Percentiles rank a stretch among this genome's conserved stretches.
Conservation (phyloP, 2,797 vertebrate genomes). For the Microhierax caerulescens region DNA sequence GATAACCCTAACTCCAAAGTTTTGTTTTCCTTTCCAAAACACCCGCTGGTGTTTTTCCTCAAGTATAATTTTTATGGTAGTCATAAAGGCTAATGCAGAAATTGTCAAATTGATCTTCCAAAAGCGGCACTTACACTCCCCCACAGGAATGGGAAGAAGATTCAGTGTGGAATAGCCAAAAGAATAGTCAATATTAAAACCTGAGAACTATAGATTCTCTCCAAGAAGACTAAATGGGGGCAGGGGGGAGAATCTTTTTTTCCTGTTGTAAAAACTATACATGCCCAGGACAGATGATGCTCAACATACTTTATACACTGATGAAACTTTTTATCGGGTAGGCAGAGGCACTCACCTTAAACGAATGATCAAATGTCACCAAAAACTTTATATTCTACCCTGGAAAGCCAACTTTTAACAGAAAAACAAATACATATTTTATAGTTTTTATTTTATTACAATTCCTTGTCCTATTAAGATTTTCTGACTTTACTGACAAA, state of each 20-base stretch:
- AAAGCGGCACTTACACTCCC: background rate
- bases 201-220: background rate
- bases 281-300: background rate
- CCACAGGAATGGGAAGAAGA: background rate
- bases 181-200: background rate
- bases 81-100: background rate
- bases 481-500: background rate
- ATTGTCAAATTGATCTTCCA: background rate
- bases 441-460: background rate
- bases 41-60: background rate
- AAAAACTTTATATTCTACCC: background rate
- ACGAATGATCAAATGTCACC: background rate
- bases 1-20: background rate
- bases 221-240: background rate
- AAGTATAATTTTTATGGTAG: background rate
- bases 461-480: background rate
- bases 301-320: too few species aligned
- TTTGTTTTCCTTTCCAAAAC: background rate
- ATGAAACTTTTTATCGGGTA: background rate
- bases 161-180: background rate
- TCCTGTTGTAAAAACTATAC: background rate
- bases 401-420: background rate
- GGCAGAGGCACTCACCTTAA: background rate
- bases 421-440: background rate
- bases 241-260: background rate